Base-by-base conservation (phyloP, 2,888 invertebrate species). In the Charanyca ferruginea region DNA sequence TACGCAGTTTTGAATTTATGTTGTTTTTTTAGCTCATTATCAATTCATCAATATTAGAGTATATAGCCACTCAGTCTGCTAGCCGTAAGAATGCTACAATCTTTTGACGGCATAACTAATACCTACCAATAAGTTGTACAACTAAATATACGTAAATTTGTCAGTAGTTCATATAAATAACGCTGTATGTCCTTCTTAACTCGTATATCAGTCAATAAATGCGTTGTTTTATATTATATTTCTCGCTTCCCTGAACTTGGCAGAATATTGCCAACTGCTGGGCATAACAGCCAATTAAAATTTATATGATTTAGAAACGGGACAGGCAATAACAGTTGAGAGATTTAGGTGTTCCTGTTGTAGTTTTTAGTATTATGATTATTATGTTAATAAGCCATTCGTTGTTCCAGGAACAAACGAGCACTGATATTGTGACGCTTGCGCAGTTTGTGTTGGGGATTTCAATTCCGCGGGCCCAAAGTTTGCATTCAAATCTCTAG, bases 151-250 rank as follows among this genome's bases (percentile, higher is more conserved):
- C 25, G 23, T 35, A 18, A 42, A 47, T 42, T 9, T 38, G 55
- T 74, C 75, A 32, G 25, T 41, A 48, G n/a, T 6, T 58, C 23
- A 42, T 20, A 62, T 47, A 53, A 68, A 62, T 63, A 62, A 51
- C 18, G 4, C 0, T 4, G 38, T 11, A 35, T 22, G 8, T 32
- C 44, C 45, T 32, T 51, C 63, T 32, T 25, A 55, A 44, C 59
- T 55, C 72, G 49, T 73, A 63, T 71, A 71, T 64, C 72, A 57
- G 51, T 77, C 77, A 18, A 38, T 45, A 20, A 20, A 20, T 13
- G 5, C 20, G 45, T 42, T 54, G 49, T 38, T 49, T 55, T 41
- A 25, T 45, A 41, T 54, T 28, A 70, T 23, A 11, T 41, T 8
- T 22, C 8, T 48, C n/a, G 25, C 22, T 75, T 58, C 53, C 28